Evolutionary conservation across 2,113 vertebrate genomes (phyloP).

Genomic region (Circaetus cinerascens): DNA sequence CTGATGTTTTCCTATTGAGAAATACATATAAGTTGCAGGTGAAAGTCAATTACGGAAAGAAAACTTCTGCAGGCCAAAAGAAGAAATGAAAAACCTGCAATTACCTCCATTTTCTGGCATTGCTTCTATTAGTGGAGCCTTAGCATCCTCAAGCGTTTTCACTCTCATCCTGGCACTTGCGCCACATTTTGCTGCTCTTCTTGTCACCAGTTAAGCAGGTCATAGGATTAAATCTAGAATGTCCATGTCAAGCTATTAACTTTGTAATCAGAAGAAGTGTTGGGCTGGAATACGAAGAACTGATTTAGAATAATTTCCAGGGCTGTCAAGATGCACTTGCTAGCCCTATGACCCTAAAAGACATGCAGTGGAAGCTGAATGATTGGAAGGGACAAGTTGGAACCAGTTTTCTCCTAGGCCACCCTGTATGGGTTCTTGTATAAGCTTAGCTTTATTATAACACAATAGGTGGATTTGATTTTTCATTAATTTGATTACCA

Average conservation of each 20-base stretch:
- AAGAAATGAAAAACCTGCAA: conserved; percentile 1
- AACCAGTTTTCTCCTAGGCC: not conserved
- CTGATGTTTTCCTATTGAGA: not conserved
- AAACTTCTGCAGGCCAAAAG: not conserved
- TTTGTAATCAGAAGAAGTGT: conserved; percentile 22
- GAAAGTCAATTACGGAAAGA: conserved; percentile 10
- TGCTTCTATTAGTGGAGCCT: not conserved
- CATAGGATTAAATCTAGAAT: conserved; percentile 6
- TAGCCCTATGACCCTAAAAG: not conserved
- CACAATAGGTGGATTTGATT: not conserved
- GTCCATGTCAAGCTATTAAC: conserved; percentile 15
- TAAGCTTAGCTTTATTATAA: too few relatives aligned
- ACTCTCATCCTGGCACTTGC: not conserved
- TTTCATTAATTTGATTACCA: not conserved
- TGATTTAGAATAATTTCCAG: conserved; percentile 43
- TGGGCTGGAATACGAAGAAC: not conserved
- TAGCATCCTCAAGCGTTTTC: not conserved
- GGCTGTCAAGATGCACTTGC: not conserved
- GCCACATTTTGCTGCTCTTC: not conserved
- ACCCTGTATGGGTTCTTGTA: not conserved
- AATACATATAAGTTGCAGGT: not conserved
- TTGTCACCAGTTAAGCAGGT: conserved; percentile 15
- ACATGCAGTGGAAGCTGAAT: not conserved
- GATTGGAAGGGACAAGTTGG: not conserved
- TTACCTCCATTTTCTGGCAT: not conserved